phyloP scores from a whole-genome alignment of 2,797 vertebrate genomes.

The Dallia pectoralis region DNA sequence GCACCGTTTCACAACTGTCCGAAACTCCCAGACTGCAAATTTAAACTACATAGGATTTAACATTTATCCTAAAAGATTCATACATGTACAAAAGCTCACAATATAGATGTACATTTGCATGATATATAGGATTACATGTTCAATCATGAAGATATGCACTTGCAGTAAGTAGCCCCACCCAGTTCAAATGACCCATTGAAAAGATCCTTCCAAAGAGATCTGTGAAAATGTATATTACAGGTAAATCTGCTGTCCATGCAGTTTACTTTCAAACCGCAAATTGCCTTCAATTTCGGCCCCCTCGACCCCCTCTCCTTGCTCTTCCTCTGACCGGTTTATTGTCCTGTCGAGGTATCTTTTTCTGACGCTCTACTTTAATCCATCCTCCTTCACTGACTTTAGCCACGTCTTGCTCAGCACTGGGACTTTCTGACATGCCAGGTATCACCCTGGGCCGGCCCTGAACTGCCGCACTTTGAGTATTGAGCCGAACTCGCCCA shows the following conservation, averaged over 20 bases:
- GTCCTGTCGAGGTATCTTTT: constrained; percentile 78
- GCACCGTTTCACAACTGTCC: no score
- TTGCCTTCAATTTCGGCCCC: constrained; percentile 66
- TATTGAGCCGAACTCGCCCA: constrained; percentile 61
- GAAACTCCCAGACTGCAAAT: no score
- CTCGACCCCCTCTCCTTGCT: constrained; percentile 72
- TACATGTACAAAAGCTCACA: no score
- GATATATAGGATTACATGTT: no score
- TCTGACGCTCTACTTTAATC: constrained; percentile 89
- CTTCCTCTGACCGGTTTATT: constrained; percentile 82
- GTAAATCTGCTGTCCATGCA: constrained; percentile 6
- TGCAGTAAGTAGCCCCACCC: no score
- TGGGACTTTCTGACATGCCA: constrained; percentile 77
- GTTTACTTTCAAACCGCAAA: constrained; percentile 20
- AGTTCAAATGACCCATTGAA: neutral
- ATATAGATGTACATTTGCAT: no score
- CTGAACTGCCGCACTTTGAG: constrained; percentile 48
- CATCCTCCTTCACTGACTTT: constrained; percentile 84
- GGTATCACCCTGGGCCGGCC: constrained; percentile 73
- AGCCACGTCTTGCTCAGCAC: constrained; percentile 70
- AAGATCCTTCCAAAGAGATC: neutral
- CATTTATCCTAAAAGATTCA: no score
- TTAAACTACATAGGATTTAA: no score
- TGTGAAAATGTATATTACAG: neutral
- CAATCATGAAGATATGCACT: no score